Percentiles rank a stretch among this genome's conserved stretches.
phyloP scores from a whole-genome alignment of 2,797 vertebrate species.

The Lemur catta region DNA sequence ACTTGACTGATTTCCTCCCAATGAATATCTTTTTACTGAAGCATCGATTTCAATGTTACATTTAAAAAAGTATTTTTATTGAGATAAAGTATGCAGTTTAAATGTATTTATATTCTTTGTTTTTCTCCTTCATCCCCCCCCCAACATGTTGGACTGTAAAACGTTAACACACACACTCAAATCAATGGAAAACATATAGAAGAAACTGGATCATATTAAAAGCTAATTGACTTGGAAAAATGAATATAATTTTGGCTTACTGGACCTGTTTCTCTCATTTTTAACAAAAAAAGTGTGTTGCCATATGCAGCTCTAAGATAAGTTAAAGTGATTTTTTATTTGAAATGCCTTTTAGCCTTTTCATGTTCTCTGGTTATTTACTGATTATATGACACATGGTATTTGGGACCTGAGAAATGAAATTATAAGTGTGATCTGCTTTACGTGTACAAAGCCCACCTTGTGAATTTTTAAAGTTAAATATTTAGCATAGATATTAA shows the following conservation, averaged over 20 bases:
- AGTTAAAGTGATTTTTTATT: not conserved
- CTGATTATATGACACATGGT: not conserved
- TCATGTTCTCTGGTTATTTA: not conserved
- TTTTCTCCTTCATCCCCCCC: too few relatives aligned
- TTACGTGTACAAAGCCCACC: not conserved
- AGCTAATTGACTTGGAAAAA: not conserved
- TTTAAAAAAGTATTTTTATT: too few relatives aligned
- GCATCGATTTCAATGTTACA: not conserved
- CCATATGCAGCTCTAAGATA: not conserved
- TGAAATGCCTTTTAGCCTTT: not conserved
- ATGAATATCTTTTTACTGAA: not conserved
- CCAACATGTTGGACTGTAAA: too few relatives aligned
- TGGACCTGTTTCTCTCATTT: not conserved
- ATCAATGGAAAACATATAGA: not conserved
- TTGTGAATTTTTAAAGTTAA: conserved; percentile 15
- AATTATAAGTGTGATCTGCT: not conserved
- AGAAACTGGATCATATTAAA: not conserved
- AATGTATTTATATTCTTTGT: too few relatives aligned
- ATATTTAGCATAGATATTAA: not conserved
- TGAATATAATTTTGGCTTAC: not conserved
- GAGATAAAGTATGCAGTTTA: too few relatives aligned
- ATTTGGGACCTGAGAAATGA: not conserved
- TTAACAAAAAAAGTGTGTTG: not conserved
- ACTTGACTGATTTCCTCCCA: conserved; percentile 13
- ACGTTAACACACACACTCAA: not conserved